These are phyloP conservation scores for Proterorhinus semilunaris DNA, from an alignment of 2,113 vertebrate species.

Conservation along the genomic window DNA sequence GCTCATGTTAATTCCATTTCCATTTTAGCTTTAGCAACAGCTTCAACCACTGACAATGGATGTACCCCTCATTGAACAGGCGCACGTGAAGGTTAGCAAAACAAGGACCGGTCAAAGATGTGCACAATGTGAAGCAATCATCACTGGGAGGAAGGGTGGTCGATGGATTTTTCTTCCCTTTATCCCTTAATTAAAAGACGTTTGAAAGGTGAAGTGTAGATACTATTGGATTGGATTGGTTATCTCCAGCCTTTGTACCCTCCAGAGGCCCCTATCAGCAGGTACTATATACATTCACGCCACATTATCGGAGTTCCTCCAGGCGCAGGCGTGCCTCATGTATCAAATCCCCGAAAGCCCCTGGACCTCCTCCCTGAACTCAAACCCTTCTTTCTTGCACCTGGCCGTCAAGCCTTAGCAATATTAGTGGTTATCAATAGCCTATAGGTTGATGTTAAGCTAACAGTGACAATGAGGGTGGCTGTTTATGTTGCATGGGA, in stretches of 20 bases:
- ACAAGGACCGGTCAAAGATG: neutral
- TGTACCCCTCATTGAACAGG: too few relatives aligned
- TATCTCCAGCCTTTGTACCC: neutral
- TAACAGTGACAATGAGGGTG: neutral
- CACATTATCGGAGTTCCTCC: conserved; percentile 13
- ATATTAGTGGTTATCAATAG: conserved; percentile 26
- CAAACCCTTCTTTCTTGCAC: conserved; percentile 7
- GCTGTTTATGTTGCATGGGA: neutral
- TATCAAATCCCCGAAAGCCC: conserved; percentile 8
- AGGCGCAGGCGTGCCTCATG: conserved; percentile 15
- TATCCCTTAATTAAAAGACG: neutral
- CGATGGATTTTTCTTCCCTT: neutral
- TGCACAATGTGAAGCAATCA: neutral
- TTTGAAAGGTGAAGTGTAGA: neutral
- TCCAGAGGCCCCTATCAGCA: conserved; percentile 11
- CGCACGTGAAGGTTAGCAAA: neutral
- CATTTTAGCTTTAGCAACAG: too few relatives aligned
- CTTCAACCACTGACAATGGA: neutral
- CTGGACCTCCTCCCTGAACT: conserved; percentile 5
- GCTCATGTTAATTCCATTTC: neutral
- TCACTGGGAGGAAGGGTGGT: neutral
- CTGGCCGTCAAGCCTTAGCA: conserved; percentile 7
- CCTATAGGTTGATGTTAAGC: conserved; percentile 12
- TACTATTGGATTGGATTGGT: neutral
- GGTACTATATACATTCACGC: conserved; percentile 11